phyloP scores from a whole-genome alignment of 2,113 vertebrate genomes.

The Opisthocomus hoazin region DNA sequence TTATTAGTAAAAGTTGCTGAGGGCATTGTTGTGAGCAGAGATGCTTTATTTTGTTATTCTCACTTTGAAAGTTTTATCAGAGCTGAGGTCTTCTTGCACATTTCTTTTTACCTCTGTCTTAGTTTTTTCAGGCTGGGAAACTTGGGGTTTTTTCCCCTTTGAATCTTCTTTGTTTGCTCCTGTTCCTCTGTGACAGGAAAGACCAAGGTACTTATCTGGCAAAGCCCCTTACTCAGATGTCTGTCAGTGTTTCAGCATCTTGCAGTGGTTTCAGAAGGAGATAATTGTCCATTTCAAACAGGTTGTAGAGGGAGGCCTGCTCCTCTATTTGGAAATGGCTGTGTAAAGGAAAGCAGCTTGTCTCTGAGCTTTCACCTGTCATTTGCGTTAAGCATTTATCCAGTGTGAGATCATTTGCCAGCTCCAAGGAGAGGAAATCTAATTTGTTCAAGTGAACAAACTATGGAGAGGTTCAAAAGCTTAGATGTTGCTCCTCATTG shows the following conservation, averaged over 20 bases:
- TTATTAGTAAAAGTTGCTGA: not conserved
- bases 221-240: not conserved
- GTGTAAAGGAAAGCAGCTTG: not conserved
- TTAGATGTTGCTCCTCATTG: not conserved
- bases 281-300: not conserved
- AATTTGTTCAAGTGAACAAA: not conserved
- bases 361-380: not conserved
- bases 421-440: not conserved
- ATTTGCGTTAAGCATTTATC: not conserved
- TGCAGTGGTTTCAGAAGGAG: not conserved
- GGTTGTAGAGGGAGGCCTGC: not conserved
- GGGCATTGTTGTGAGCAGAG: not conserved
- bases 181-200: not conserved
- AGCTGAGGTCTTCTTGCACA: not conserved
- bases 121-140: not conserved
- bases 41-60: not conserved
- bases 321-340: not conserved
- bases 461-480: not conserved
- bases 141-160: rapidly evolving
- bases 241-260: not conserved
- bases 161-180: not conserved
- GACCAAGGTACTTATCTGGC: not conserved
- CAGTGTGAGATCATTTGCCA: not conserved
- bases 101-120: not conserved
- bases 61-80: not conserved